Conservation (phyloP, 2,888 invertebrate species). For the Tachina fera region DNA sequence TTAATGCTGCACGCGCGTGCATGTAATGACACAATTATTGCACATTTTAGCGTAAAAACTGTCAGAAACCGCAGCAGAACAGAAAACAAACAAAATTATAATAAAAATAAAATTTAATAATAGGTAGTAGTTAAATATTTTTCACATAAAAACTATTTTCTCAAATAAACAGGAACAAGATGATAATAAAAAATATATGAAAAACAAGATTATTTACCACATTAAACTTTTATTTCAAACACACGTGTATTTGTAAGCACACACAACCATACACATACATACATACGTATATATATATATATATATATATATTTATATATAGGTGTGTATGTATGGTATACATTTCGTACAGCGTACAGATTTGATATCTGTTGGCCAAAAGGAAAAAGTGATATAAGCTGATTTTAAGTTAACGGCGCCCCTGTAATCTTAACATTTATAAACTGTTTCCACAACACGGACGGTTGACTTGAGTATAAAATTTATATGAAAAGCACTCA, state of each 20-base stretch:
- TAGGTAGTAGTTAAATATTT: neutral
- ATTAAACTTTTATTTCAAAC: neutral
- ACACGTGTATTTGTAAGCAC: constrained; percentile 6
- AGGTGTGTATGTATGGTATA: too few species aligned
- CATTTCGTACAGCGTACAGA: too few species aligned
- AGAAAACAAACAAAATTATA: neutral
- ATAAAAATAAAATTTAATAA: neutral
- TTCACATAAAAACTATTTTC: constrained; percentile 2
- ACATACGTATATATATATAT: too few species aligned
- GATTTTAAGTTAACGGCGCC: too few species aligned
- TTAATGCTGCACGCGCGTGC: constrained; percentile 63
- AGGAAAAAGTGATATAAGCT: too few species aligned
- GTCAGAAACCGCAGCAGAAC: constrained; percentile 31
- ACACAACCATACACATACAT: too few species aligned
- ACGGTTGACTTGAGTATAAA: too few species aligned
- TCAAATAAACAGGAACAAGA: neutral
- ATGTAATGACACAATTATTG: constrained; percentile 61
- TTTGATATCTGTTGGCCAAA: too few species aligned
- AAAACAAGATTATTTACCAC: constrained; percentile 9
- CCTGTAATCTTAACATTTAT: too few species aligned
- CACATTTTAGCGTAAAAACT: constrained; percentile 44
- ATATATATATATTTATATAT: too few species aligned
- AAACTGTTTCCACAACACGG: too few species aligned
- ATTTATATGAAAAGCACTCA: too few species aligned
- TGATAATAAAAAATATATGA: constrained; percentile 2